Base-by-base conservation (phyloP, 2,797 vertebrate genomes). In the Enteromius trimaculatus region DNA sequence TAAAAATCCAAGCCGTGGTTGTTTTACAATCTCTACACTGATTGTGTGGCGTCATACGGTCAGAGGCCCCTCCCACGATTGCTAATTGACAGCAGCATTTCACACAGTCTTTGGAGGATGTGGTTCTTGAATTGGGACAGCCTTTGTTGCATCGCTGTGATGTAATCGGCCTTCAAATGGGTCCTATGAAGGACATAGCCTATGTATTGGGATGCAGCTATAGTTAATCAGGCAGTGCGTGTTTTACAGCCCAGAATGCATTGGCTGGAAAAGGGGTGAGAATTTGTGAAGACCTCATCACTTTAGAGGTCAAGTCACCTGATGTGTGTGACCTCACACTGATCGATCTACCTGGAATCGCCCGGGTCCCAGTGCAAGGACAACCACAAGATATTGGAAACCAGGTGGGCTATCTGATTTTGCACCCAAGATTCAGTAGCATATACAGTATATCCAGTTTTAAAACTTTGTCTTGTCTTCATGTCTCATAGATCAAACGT, bases 341-440 rank as follows among this genome's bases (percentile, higher is more conserved):
- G 62, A 79, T 79, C 16, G 77, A 70, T 86, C 91, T 96, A 16
- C 95, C 95, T 3, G 95, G 95, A 39, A 95, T 96, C 39, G 88
- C 94, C 79, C 91, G 95, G 69, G 92, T 95, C 51, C 88, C 95
- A 0, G 71, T 95, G 13, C 91, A 89, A 16, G 82, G 93, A 39
- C 95, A 96, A 85, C 94, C 94, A 31, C 60, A 39, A 11, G 91
- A 96, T 79, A 95, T 94, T 1, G 92, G 91, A 47, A 9, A 88
- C 1, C 91, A 94, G 91, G 95, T 95, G 6, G 71, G 71, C 44
- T 44, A 55, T 39, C 16, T 26, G 23, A 23, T 76, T 58, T 60
- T 34, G 6, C 19, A 58, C 23, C 5, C 2, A 0, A 26, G n/a
- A 19, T 60, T 64, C 26, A 31, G 26, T 64, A 31, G 2, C 21